Evolutionary conservation across 35 echinoderm and acorn worm species (phyloP).

Genomic region (Ophiothrix spiculata): DNA sequence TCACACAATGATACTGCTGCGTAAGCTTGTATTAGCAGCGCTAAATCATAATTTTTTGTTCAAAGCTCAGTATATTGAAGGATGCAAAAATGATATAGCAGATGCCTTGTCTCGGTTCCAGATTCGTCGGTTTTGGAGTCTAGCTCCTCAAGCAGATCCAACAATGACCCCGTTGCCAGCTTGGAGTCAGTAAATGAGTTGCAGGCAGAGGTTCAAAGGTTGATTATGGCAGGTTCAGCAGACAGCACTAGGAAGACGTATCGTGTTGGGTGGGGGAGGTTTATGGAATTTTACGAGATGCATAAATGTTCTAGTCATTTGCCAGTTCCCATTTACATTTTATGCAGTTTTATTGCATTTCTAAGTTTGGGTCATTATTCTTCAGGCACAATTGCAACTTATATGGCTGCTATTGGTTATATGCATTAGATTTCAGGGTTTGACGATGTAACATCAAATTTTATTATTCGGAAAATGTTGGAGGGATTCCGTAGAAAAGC

Average conservation of each 20-base stretch:
- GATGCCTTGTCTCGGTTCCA: constrained; percentile 4
- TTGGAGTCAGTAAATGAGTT: background rate
- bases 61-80: constrained; percentile 26
- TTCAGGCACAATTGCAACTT: background rate
- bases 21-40: too few relatives aligned
- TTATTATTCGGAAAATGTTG: background rate
- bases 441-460: background rate
- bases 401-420: background rate
- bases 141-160: background rate
- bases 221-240: background rate
- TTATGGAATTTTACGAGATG: background rate
- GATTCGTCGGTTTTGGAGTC: background rate
- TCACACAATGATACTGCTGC: too few relatives aligned
- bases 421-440: background rate
- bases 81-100: background rate
- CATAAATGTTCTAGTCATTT: background rate
- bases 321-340: background rate
- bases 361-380: background rate
- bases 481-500: background rate
- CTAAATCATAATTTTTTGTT: too few relatives aligned
- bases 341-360: background rate
- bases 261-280: background rate
- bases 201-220: background rate
- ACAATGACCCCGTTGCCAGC: constrained; percentile 7
- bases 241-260: background rate